Evolutionary conservation across 2,797 vertebrate species (phyloP).

Genomic region (Crocidura indochinensis): DNA sequence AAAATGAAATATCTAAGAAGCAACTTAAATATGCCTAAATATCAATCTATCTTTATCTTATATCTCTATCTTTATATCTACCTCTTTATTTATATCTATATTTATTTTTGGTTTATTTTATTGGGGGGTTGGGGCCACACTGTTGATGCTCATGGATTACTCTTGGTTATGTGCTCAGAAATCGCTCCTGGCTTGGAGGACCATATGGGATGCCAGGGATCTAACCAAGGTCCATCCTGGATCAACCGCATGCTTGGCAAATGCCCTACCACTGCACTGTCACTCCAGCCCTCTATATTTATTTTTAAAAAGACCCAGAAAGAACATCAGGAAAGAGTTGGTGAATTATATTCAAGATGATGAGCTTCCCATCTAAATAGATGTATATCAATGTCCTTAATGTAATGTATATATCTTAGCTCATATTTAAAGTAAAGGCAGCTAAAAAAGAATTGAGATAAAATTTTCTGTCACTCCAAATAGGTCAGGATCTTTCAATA

Average conservation of each 20-base stretch:
- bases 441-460: not conserved
- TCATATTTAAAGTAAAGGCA: not conserved
- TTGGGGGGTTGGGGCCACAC: too few species aligned
- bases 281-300: not conserved
- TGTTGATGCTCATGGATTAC: too few species aligned
- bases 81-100: too few species aligned
- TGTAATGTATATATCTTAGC: not conserved
- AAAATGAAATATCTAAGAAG: not conserved
- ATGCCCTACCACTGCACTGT: too few species aligned
- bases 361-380: not conserved
- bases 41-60: not conserved
- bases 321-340: not conserved
- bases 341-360: not conserved
- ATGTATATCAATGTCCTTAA: not conserved
- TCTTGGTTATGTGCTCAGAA: too few species aligned
- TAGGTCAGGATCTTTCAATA: not conserved
- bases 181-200: too few species aligned
- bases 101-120: too few species aligned
- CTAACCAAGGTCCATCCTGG: too few species aligned
- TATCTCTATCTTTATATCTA: too few species aligned
- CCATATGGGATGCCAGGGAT: too few species aligned
- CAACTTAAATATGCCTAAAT: too few species aligned
- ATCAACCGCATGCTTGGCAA: too few species aligned
- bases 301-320: constrained; percentile 23
- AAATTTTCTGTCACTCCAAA: not conserved